A percentile compares a stretch with the other conserved stretches of the same genome.
Conservation (phyloP, 2,113 vertebrate genomes). For the Meriones unguiculatus region DNA sequence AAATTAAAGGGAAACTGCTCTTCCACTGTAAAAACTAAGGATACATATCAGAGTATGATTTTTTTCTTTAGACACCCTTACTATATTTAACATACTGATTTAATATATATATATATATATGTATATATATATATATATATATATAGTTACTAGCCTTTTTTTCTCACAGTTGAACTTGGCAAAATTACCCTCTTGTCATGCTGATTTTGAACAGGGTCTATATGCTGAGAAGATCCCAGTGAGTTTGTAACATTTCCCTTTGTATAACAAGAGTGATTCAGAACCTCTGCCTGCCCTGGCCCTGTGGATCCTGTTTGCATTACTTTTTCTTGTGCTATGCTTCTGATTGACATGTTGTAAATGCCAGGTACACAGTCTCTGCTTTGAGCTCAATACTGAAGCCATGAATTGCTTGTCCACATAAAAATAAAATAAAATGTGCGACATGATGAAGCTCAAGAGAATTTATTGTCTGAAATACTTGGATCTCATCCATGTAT, state of each 20-base stretch:
- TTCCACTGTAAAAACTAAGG: background rate
- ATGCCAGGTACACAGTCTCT: conserved; percentile 48
- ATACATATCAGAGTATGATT: background rate
- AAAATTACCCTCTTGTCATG: conserved; percentile 60
- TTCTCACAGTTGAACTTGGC: conserved; percentile 5
- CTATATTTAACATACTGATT: conserved; percentile 52
- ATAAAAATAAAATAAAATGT: conserved; percentile 77
- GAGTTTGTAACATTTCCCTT: conserved; percentile 77
- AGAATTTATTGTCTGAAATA: conserved; percentile 65
- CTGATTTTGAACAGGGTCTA: conserved; percentile 60
- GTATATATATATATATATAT: background rate
- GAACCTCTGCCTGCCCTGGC: conserved; percentile 9
- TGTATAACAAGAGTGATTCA: conserved; percentile 49
- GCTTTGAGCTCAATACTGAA: conserved; percentile 62
- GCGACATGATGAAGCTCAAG: conserved; percentile 49
- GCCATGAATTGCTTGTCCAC: conserved; percentile 64
- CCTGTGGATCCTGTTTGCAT: conserved; percentile 47
- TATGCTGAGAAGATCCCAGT: conserved; percentile 54
- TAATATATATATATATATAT: background rate
- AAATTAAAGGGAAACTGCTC: background rate
- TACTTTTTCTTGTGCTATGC: conserved; percentile 51
- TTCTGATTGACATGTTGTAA: conserved; percentile 25
- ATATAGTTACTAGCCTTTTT: conserved; percentile 60
- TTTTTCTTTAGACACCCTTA: conserved; percentile 51
- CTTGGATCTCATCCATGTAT: conserved; percentile 65